Conservation (phyloP, 1,140 invertebrate genomes). For the Proales similis region DNA sequence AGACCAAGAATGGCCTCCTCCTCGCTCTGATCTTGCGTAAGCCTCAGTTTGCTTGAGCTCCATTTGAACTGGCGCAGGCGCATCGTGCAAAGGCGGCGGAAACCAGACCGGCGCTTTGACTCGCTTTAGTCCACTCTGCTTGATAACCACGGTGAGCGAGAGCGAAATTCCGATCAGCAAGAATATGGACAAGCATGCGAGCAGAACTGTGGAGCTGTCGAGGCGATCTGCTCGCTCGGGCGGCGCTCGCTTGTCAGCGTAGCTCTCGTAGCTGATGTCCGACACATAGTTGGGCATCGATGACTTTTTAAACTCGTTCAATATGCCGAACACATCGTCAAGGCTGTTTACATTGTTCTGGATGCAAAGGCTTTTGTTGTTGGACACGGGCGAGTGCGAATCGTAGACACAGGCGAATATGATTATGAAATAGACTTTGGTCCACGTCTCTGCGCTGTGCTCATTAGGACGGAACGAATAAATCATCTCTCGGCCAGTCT, state of each 20-base stretch:
- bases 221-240: background rate
- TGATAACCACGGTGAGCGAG: conserved; percentile 13
- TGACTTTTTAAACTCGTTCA: conserved; percentile 16
- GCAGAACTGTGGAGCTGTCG: background rate
- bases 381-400: background rate
- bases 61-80: no score
- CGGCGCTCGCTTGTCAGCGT: background rate
- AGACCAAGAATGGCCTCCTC: no score
- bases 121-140: conserved; percentile 9
- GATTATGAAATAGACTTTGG: conserved; percentile 21
- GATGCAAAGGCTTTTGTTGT: conserved; percentile 3
- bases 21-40: no score
- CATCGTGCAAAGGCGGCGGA: conserved; percentile 9
- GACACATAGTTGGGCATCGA: conserved; percentile 25
- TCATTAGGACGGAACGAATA: background rate
- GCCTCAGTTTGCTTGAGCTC: no score
- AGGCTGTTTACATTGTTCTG: conserved; percentile 12
- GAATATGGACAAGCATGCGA: conserved; percentile 8
- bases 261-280: conserved; percentile 25
- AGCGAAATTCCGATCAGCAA: conserved; percentile 15
- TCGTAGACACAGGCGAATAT: conserved; percentile 21
- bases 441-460: background rate
- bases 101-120: conserved; percentile 24
- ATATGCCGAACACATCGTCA: conserved; percentile 7
- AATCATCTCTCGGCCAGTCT: conserved; percentile 7